A percentile compares a stretch with the other conserved stretches of the same genome.
Evolutionary conservation across 2,888 invertebrate species (phyloP).

Genomic region (Congeria kusceri): DNA sequence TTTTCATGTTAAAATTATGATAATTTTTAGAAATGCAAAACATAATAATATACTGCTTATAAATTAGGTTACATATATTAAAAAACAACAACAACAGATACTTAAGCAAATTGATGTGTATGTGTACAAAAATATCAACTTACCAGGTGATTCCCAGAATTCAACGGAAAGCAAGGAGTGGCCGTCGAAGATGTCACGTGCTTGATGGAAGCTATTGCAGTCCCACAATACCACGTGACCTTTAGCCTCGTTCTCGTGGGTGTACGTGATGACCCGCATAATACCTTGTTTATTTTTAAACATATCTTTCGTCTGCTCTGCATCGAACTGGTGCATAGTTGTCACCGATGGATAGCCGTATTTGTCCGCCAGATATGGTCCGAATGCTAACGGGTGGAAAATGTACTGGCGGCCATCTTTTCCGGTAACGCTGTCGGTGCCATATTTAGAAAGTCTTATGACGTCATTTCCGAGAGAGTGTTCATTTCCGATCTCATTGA

Average conservation of each 20-base stretch:
- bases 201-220: conserved; percentile 81
- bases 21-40: too few relatives aligned
- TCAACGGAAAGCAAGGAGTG: conserved; percentile 82
- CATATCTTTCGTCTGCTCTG: conserved; percentile 75
- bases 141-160: conserved; percentile 84
- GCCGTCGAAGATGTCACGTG: conserved; percentile 80
- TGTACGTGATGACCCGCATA: conserved; percentile 82
- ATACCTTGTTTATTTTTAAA: conserved; percentile 82
- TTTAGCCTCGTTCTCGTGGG: conserved; percentile 77
- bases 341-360: conserved; percentile 82
- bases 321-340: conserved; percentile 77
- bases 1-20: too few relatives aligned
- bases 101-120: too few relatives aligned
- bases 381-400: conserved; percentile 82
- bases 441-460: conserved; percentile 79
- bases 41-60: too few relatives aligned
- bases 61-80: too few relatives aligned
- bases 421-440: conserved; percentile 79
- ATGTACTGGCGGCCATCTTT: conserved; percentile 79
- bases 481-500: conserved; percentile 79
- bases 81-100: too few relatives aligned
- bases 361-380: conserved; percentile 82
- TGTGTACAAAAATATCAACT: conserved; percentile 32
- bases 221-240: conserved; percentile 84
- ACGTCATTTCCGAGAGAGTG: conserved; percentile 80